Base-by-base conservation (phyloP, 64 coral and sea anemone genomes). In the Montipora capricornis region DNA sequence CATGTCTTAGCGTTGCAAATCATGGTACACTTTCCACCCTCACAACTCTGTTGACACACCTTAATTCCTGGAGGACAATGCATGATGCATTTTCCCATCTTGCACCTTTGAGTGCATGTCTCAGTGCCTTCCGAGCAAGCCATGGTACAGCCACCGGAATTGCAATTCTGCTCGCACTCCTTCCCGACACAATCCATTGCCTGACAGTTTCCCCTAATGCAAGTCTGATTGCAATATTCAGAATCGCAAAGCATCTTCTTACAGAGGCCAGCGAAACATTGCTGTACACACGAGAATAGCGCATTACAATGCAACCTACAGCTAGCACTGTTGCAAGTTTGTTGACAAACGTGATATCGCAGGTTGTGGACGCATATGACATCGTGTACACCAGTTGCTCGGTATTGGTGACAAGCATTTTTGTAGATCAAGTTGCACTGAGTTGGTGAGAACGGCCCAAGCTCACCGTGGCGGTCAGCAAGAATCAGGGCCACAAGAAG, bases 21-120 rank as follows among this genome's bases (percentile, higher is more conserved):
- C 95, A 97, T 94, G 16, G 66, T 50, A 11, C 95, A 97, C 24
- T 97, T 97, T 89, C 95, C 95, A 66, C 79, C 89, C 10, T 45
- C 66, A 20, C 95, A 97, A 44, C 71, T 90, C 52, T 97, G 95
- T 44, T 88, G 53, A 53, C 95, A 97, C 24, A 20, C 9, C 79
- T 94, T 90, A 9, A 97, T 89, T 20, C 92, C 95, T 13, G 37
- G 10, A 15, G 81, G 76, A 62, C 95, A 97, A 80, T 78, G 75
- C 95, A 97, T 97, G 8, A 48, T 92, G 44, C 95, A 97, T 94
- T 84, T 91, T 50, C 95, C 95, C 16, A 60, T 45, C 51, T 88
- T 77, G 19, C 95, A 97, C 44, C 74, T 82, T 83, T 97, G 95
- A 1, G 80, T 79, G 58, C 95, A 97, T 6, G 6, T 78, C 74